Conservation (phyloP, 2,113 vertebrate genomes). For the Gallinago paraguaiae region DNA sequence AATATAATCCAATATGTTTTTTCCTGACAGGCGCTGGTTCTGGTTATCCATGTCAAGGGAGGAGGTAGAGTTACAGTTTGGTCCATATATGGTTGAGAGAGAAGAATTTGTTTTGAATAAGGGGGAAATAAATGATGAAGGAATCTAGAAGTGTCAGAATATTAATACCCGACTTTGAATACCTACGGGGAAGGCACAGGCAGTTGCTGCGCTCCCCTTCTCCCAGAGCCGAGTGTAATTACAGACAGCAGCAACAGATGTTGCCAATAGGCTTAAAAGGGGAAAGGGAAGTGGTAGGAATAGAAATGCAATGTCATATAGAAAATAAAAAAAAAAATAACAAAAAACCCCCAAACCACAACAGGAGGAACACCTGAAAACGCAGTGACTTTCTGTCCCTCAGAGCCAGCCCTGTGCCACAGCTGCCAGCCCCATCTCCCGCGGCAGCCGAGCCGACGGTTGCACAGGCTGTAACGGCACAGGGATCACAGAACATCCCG, state of each 20-base stretch:
- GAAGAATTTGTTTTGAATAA: not conserved
- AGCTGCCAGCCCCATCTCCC: not conserved
- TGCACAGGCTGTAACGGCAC: not conserved
- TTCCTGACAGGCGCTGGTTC: not conserved
- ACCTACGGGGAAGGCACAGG: not conserved
- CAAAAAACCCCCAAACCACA: not conserved
- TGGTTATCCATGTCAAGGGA: not conserved
- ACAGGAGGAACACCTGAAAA: not conserved
- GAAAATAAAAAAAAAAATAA: not conserved
- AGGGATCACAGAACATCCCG: constrained; percentile 1
- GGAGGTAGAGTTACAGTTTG: not conserved
- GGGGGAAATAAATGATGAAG: not conserved
- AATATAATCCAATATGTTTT: not conserved
- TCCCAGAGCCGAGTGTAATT: not conserved
- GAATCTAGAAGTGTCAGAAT: not conserved
- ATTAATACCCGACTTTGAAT: not conserved
- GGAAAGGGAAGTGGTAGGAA: not conserved
- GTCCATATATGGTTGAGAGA: not conserved
- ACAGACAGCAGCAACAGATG: not conserved
- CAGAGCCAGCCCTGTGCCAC: not conserved
- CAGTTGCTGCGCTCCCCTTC: not conserved
- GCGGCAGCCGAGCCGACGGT: not conserved
- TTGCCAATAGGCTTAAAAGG: constrained; percentile 22
- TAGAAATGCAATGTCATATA: not conserved
- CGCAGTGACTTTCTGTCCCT: not conserved